phyloP scores from a whole-genome alignment of 2,113 vertebrate species.

The Dolichotis patagonum region DNA sequence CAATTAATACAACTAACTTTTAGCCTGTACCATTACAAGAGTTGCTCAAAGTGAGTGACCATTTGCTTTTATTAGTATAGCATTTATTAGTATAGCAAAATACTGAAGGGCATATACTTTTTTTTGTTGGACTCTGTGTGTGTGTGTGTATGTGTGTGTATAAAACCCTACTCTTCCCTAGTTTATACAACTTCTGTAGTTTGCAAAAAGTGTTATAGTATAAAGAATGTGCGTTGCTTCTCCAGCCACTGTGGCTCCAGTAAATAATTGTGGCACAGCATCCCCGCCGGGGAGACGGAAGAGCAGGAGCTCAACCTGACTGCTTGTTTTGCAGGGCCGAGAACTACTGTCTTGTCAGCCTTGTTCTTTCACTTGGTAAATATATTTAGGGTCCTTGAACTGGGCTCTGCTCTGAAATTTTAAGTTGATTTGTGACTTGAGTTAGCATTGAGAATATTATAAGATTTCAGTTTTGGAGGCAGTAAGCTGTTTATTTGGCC shows the following conservation, averaged over 20 bases:
- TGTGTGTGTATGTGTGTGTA: neutral
- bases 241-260: neutral
- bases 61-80: neutral
- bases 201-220: neutral
- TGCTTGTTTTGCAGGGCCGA: neutral
- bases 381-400: neutral
- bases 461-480: conserved; percentile 13
- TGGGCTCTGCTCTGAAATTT: neutral
- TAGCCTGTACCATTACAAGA: neutral
- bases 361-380: neutral
- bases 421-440: neutral
- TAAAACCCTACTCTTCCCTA: neutral
- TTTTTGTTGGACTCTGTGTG: neutral
- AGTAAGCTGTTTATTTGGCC: neutral
- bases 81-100: neutral
- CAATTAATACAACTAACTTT: neutral
- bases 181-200: neutral
- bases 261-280: neutral
- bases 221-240: neutral
- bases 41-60: neutral
- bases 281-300: neutral
- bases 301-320: neutral
- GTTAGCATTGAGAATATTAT: neutral
- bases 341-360: neutral
- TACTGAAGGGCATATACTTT: too few species aligned